Evolutionary conservation across 2,113 vertebrate genomes (phyloP).

Genomic region (Laticauda colubrina): DNA sequence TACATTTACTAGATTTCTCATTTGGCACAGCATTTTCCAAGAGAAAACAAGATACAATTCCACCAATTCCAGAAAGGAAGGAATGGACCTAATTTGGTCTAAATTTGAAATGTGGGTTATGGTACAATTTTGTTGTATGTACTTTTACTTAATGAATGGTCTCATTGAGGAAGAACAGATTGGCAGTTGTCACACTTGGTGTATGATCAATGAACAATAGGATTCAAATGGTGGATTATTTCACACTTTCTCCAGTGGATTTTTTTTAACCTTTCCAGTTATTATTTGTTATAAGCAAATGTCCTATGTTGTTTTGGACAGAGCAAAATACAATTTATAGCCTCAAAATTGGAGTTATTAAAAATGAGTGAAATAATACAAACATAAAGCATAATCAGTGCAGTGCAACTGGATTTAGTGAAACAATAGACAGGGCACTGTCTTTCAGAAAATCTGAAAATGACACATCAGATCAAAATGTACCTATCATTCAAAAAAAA

Average conservation of each 20-base stretch:
- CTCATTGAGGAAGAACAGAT: neutral
- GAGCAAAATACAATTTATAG: neutral
- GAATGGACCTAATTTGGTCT: neutral
- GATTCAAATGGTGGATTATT: neutral
- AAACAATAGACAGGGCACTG: neutral
- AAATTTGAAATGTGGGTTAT: neutral
- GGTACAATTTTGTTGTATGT: neutral
- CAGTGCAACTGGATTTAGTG: neutral
- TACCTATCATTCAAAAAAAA: neutral
- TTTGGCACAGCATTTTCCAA: neutral
- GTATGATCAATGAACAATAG: neutral
- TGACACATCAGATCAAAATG: neutral
- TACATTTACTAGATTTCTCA: neutral
- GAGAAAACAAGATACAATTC: neutral
- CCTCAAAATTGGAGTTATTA: neutral
- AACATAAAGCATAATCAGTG: neutral
- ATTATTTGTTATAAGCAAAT: neutral
- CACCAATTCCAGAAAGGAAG: neutral
- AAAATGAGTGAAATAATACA: neutral
- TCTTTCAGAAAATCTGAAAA: neutral
- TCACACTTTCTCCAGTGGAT: neutral
- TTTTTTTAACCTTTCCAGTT: neutral
- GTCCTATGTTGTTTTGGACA: neutral
- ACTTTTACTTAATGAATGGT: neutral
- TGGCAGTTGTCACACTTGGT: neutral